A percentile compares a stretch with the other conserved stretches of the same genome.
Evolutionary conservation across 2,113 vertebrate species (phyloP).

Genomic region (Paramisgurnus dabryanus): DNA sequence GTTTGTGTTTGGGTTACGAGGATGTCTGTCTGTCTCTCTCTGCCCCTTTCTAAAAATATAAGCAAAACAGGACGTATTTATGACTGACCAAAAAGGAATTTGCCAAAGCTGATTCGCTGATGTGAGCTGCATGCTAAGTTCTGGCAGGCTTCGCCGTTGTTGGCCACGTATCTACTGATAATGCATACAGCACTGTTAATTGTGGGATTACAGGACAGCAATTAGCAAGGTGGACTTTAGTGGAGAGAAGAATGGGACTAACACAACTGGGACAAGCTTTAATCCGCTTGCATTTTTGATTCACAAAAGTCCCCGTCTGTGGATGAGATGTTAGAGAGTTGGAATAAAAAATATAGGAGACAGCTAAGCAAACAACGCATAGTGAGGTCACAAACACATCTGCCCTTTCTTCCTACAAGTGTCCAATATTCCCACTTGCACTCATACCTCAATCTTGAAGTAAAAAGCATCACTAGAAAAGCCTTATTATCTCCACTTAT

Average conservation of each 20-base stretch:
- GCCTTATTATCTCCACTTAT: background rate
- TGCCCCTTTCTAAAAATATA: constrained; percentile 20
- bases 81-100: constrained; percentile 17
- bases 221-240: constrained; percentile 30
- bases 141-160: constrained; percentile 1
- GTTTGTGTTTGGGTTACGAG: constrained; percentile 16
- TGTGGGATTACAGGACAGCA: constrained; percentile 37
- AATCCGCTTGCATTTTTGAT: background rate
- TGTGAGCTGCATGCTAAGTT: constrained; percentile 18
- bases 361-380: constrained; percentile 14
- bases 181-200: constrained; percentile 21
- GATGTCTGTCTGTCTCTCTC: constrained; percentile 2
- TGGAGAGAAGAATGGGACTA: constrained; percentile 18
- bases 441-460: background rate
- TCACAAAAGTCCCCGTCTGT: background rate
- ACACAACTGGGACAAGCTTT: constrained; percentile 9
- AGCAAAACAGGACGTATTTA: constrained; percentile 14
- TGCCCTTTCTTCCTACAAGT: background rate
- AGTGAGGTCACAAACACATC: background rate
- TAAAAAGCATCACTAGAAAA: background rate
- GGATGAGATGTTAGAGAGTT: background rate
- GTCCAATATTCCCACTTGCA: background rate
- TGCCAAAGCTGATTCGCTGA: constrained; percentile 22
- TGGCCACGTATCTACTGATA: constrained; percentile 19
- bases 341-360: background rate